Base-by-base conservation (phyloP, 1,140 invertebrate genomes). In the Pogonomyrmex californicus region DNA sequence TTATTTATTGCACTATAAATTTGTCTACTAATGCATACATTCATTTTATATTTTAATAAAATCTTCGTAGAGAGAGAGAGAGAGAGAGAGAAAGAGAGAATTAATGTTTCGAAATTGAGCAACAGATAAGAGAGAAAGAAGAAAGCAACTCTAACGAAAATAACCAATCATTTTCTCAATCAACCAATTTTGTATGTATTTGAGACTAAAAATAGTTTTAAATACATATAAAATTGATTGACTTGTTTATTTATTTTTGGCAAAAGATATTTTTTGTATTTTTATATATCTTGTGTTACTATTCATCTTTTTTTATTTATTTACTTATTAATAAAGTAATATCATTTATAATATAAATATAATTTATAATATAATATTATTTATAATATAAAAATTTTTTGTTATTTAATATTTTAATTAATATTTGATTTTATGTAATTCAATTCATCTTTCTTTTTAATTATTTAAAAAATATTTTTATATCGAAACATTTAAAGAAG, bases 221-320 rank as follows among this genome's bases (percentile, higher is more conserved):
- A 63, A 63, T 10, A 44, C 3, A 23, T 41, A 66, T 4, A 65
- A n/a, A 73, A 33, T 73, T 73, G 12, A 51, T 73, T 54, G n/a
- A 36, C 3, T 66, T 23, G 23, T 23, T 2, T 9, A n/a, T 66
- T 38, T 9, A 54, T 23, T 23, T 23, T 54, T 73, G 47, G 17
- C 10, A 10, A 65, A n/a, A 38, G 14, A 17, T 63, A 63, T 63
- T 36, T 63, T 23, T 63, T 65, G 12, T 38, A 2, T 65, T n/a
- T 60, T 2, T 65, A 38, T 38, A 38, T 38, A 65, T 65, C 38
- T 38, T 65, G 14, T 38, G 36, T 1, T 65, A 5, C 38, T 38
- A 4, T 0, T 41, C 23, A 10, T 66, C 10, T 0, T 41, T 41
- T 66, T n/a, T 33, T 1, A 60, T 33, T 33, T 60, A 33, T n/a